Conservation (phyloP, 2,888 invertebrate species). For the Xestia xanthographa region DNA sequence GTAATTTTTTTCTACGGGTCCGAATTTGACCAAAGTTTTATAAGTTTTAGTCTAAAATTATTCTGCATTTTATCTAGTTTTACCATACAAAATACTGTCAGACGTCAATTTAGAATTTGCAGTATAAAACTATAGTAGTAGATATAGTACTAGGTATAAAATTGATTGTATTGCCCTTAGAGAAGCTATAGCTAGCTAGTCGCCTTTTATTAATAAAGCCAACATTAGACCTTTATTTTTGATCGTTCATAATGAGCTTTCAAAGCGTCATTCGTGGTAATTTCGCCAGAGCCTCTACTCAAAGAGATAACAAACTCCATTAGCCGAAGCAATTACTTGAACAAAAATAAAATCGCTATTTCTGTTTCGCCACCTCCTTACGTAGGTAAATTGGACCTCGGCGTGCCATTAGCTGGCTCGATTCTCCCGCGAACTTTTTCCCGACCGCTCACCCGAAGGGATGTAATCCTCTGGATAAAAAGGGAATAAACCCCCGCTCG, state of each 20-base stretch:
- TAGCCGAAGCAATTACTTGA: constrained; percentile 49
- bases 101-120: background rate
- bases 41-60: background rate
- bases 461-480: constrained; percentile 60
- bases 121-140: background rate
- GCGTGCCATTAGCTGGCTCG: constrained; percentile 55
- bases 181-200: background rate
- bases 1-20: background rate
- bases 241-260: constrained; percentile 15
- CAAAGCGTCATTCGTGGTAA: constrained; percentile 4
- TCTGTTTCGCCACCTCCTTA: constrained; percentile 53
- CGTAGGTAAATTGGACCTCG: constrained; percentile 61
- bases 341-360: constrained; percentile 49
- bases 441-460: constrained; percentile 32
- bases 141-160: background rate
- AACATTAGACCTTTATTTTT: constrained; percentile 22
- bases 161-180: background rate
- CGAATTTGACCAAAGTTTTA: background rate
- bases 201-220: constrained; percentile 12
- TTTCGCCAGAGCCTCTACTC: constrained; percentile 11
- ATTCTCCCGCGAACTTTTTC: constrained; percentile 55
- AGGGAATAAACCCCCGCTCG: constrained; percentile 66
- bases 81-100: background rate
- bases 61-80: background rate
- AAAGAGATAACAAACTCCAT: constrained; percentile 43